Evolutionary conservation across 1,140 invertebrate genomes (phyloP).

Genomic region (Artemia franciscana): DNA sequence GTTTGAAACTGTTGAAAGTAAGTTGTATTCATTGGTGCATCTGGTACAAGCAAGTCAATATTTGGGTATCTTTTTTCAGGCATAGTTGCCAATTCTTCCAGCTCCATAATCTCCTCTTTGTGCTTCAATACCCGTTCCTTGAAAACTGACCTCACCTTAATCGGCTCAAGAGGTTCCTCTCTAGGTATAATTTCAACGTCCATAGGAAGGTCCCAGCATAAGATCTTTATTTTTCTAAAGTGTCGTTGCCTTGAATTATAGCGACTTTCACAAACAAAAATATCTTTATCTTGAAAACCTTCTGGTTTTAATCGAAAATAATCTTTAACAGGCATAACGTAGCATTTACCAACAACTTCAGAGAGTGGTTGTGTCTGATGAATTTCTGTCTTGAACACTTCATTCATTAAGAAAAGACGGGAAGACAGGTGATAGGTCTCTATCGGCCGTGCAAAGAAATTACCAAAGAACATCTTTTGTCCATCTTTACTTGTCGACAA

Average conservation of each 20-base stretch:
- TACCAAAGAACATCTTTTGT: conserved; percentile 70
- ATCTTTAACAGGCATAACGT: conserved; percentile 80
- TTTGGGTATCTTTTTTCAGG: conserved; percentile 2
- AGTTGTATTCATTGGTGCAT: conserved; percentile 20
- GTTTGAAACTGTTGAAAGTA: conserved; percentile 84
- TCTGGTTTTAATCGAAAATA: conserved; percentile 75
- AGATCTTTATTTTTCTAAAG: conserved; percentile 86
- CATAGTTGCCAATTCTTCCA: conserved; percentile 33
- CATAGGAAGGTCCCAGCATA: conserved; percentile 41
- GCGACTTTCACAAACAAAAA: conserved; percentile 88
- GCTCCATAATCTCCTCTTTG: conserved; percentile 63
- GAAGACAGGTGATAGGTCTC: conserved; percentile 91
- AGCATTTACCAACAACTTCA: conserved; percentile 74
- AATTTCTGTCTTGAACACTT: conserved; percentile 83
- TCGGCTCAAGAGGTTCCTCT: conserved; percentile 49
- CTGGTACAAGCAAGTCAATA: not conserved
- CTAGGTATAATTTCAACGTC: conserved; percentile 36
- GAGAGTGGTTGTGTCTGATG: conserved; percentile 57
- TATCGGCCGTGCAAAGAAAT: conserved; percentile 51
- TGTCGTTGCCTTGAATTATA: conserved; percentile 60
- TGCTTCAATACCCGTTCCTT: conserved; percentile 69
- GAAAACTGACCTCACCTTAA: conserved; percentile 76
- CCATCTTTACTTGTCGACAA: conserved; percentile 59
- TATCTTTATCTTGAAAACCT: conserved; percentile 72
- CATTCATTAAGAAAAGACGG: conserved; percentile 33